Base-by-base conservation (phyloP, 2,113 vertebrate species). In the Polypterus senegalus region DNA sequence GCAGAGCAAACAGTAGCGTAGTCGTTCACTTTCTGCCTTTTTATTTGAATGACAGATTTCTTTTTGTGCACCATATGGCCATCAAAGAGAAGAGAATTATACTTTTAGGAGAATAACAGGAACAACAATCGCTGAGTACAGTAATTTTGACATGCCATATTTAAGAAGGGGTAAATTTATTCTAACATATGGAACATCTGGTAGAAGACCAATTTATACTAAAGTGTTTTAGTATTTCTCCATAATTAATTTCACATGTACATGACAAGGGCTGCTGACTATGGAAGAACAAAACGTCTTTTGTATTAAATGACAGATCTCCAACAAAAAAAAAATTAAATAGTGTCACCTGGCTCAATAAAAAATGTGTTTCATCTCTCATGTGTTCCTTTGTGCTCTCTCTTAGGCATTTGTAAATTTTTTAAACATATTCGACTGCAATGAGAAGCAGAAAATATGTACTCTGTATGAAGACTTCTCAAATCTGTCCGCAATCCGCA, bases 221-320 rank as follows among this genome's bases (percentile, higher is more conserved):
- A 76, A 74, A 87, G 83, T 83, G 81, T 86, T 87, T 86, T 86
- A 84, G 82, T 86, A 83, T 85, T 85, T 87, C 86, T 81, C 85
- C 80, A 74, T 87, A 86, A 86, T 88, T 86, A 86, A 87, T 85
- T 86, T 85, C 82, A 86, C 79, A 83, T 87, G 86, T 83, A 86
- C 77, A 81, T 81, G 79, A 86, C 81, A 81, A 84, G 81, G 76
- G 73, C 59, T 72, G 80, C 75, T 74, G 76, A 83, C 79, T 83
- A 83, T 82, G 79, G 79, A 82, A 76, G 79, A 82, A 27, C 27
- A 27, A 27, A 27, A 27, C 27, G 27, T 27, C 27, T 27, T 27
- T 27, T 27, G 27, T 27, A 27, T 27, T 27, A 27, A 27, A 27
- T 27, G 27, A 27, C 27, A 27, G 27, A 27, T 27, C 27, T 27